Evolutionary conservation across 2,888 invertebrate genomes (phyloP).

Genomic region (Phorcus lineatus): DNA sequence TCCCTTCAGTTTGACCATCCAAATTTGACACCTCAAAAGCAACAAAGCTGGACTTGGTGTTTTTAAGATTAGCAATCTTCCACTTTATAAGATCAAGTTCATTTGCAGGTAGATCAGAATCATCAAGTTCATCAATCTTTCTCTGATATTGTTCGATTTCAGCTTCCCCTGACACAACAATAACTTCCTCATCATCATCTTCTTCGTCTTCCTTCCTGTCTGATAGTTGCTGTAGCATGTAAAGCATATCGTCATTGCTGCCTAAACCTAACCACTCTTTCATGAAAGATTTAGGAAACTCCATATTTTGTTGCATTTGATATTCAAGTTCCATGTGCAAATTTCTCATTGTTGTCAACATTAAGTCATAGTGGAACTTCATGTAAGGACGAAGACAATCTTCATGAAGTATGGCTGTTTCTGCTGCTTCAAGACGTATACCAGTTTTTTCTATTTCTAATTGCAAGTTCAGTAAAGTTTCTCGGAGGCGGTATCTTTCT

Average conservation of each 20-base stretch:
- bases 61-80: not conserved
- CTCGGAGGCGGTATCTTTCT: not conserved
- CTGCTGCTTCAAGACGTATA: slow-evolving; percentile 35
- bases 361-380: not conserved
- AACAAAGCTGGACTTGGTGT: not conserved
- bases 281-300: not conserved
- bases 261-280: not conserved
- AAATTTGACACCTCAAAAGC: not conserved
- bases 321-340: slow-evolving; percentile 8
- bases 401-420: slow-evolving; percentile 48
- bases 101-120: not conserved
- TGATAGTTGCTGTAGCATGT: not conserved
- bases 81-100: not conserved
- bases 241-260: not conserved
- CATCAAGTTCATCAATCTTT: slow-evolving; percentile 27
- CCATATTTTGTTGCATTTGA: not conserved
- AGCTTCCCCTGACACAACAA: slow-evolving; percentile 29
- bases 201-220: slow-evolving; percentile 1
- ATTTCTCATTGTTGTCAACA: not conserved
- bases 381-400: slow-evolving; percentile 37
- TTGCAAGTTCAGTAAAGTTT: not conserved
- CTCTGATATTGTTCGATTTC: slow-evolving; percentile 33
- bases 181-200: slow-evolving; percentile 16
- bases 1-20: not conserved
- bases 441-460: slow-evolving; percentile 10